Evolutionary conservation across 2,113 vertebrate species (phyloP).

Genomic region (Misgurnus mizolepis): DNA sequence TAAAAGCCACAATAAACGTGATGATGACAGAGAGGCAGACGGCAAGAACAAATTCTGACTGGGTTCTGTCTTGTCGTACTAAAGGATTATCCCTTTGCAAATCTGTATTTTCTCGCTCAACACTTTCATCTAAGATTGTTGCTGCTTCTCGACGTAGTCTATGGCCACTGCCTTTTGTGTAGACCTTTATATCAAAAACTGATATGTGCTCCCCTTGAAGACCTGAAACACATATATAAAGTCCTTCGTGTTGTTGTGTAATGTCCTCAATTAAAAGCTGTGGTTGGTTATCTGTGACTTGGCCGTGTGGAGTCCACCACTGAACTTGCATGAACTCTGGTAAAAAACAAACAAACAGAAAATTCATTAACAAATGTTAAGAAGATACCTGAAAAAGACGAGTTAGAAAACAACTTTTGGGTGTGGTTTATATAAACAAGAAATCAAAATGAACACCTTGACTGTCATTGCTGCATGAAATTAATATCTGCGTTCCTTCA

Average conservation of each 20-base stretch:
- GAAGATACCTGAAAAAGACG: too few relatives aligned
- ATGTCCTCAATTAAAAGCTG: constrained; percentile 65
- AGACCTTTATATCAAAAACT: constrained; percentile 68
- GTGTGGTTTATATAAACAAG: constrained; percentile 40
- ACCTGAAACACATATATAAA: constrained; percentile 67
- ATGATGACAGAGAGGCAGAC: constrained; percentile 83
- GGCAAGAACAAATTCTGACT: constrained; percentile 72
- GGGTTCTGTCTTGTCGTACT: neutral
- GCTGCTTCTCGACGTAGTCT: constrained; percentile 44
- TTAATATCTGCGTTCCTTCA: constrained; percentile 61
- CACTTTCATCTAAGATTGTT: neutral
- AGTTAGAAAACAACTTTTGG: neutral
- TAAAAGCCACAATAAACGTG: constrained; percentile 85
- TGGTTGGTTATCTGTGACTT: constrained; percentile 49
- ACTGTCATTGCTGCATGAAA: constrained; percentile 63
- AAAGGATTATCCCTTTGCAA: constrained; percentile 15
- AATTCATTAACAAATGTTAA: neutral
- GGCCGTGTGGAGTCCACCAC: constrained; percentile 76
- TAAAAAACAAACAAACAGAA: constrained; percentile 35
- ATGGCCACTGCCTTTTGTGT: constrained; percentile 35
- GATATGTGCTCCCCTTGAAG: constrained; percentile 57
- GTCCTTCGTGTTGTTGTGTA: constrained; percentile 60
- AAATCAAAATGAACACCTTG: constrained; percentile 64
- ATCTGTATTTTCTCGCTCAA: constrained; percentile 42
- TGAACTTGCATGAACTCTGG: constrained; percentile 59